A percentile compares a stretch with the other conserved stretches of the same genome.
phyloP scores from a whole-genome alignment of 2,888 invertebrate species.

The Drosophila phalerata region DNA sequence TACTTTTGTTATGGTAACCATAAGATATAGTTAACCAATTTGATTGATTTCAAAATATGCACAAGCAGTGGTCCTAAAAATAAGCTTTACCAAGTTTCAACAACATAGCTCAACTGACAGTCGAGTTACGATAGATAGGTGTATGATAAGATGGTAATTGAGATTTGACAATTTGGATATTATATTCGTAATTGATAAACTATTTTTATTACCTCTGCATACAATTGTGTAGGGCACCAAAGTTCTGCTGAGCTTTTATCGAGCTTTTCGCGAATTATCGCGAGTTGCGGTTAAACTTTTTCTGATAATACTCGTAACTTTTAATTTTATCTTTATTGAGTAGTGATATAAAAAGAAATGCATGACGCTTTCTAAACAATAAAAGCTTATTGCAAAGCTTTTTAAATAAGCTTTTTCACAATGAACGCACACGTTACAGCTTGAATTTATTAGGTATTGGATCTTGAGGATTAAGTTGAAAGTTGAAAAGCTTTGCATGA shows the following conservation, averaged over 20 bases:
- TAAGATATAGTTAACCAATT: neutral
- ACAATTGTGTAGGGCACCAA: neutral
- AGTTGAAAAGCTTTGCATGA: neutral
- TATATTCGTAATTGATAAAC: too few species aligned
- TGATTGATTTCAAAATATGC: neutral
- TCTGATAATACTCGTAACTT: neutral
- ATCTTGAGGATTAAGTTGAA: too few species aligned
- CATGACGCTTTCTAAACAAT: neutral
- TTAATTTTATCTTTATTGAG: constrained; percentile 6
- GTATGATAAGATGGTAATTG: neutral
- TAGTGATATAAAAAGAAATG: neutral
- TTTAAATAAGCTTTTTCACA: neutral
- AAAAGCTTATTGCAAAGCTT: neutral
- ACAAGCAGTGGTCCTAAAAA: too few species aligned
- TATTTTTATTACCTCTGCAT: neutral
- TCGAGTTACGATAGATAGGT: neutral
- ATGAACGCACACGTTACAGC: neutral
- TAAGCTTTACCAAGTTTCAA: neutral
- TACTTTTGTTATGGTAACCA: neutral
- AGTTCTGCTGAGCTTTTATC: neutral
- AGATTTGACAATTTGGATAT: neutral
- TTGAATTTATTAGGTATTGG: neutral
- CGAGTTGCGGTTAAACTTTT: neutral
- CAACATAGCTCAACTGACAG: neutral
- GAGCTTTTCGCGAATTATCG: neutral